Evolutionary conservation across 1,140 invertebrate species (phyloP), one percentile per base, ranked within the genome.

Genomic region (Drosophila teissieri): DNA sequence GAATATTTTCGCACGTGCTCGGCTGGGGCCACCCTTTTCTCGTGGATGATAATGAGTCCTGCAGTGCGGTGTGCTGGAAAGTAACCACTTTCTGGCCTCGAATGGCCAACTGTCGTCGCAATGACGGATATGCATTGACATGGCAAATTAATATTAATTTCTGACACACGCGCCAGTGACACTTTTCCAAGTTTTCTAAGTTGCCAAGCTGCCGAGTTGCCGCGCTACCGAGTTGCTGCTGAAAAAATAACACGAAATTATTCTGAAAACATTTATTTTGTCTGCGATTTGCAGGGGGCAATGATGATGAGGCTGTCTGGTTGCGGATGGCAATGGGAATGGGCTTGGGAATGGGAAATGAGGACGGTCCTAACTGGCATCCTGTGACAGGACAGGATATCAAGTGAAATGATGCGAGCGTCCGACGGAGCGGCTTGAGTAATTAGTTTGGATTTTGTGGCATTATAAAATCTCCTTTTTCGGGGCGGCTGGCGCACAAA

Each of bases 71-170:
- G 17, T 24, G 27, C 15, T 67, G 70, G 58, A 88, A 89, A 83
- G 54, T 89, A 89, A 89, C 76, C 83, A 88, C 84, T 84, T 64
- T 83, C 65, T 42, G 37, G 65, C 55, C 72, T 51, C 37, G 48
- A 15, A 24, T 62, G 68, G 42, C 77, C 78, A 86, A 73, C 76
- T 88, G 72, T 73, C 64, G 70, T 70, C 63, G 68, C 73, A 74
- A 84, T 89, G 84, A 89, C 84, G 84, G 80, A 89, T 76, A 76
- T 89, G 80, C 88, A 85, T 84, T 91, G 85, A 91, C 90, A 90
- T 60, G 84, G 81, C 83, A 90, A 91, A 91, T 91, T 91, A 91
- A 90, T 91, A 91, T 91, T 91, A 91, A 91, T 91, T 91, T 91
- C 79, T 85, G 86, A 80, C 83, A 90, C 90, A 91, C 90, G 90